Base-by-base conservation (phyloP, 2,113 vertebrate genomes). In the Brachyistius frenatus region DNA sequence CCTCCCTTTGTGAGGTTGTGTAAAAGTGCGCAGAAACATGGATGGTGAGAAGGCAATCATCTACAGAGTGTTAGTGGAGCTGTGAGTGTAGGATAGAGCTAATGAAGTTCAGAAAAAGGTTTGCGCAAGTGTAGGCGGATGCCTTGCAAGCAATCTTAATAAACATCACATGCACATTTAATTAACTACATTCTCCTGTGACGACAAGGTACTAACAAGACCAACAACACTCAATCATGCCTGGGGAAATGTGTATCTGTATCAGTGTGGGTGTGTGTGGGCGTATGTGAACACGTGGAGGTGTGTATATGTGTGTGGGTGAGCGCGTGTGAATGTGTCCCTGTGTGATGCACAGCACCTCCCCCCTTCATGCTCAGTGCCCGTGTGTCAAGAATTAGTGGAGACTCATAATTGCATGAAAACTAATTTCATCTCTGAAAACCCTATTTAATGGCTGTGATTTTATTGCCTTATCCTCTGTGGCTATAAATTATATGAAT, bases 371-470 rank as follows among this genome's bases (percentile, higher is more conserved):
- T 72, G 69, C 89, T 76, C 78, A 37, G 80, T 71, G 83, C 86
- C 86, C 64, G 63, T 88, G 92, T 87, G 89, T 90, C 85, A 84
- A 84, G 75, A 93, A 90, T 93, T 89, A 91, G 86, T 47, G 52
- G 78, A 86, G 85, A 84, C 71, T 85, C 81, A 81, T 92, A 91
- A 93, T 92, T 92, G 88, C 87, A 89, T 88, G 89, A 89, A 90
- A 93, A 92, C 86, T 91, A 92, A 93, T 93, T 92, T 91, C 86
- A 90, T 93, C 80, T 90, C 77, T 91, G 81, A 87, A 91, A 93
- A 85, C 84, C 87, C 85, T 55, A 72, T 86, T 92, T 92, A 91
- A 91, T 91, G 80, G 82, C 83, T 76, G 64, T 41, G 50, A 86
- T 88, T 89, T 88, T 77, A 86, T 87, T 93, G 86, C 87, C 80